Conservation (phyloP, 2,888 invertebrate species). For the Sclerodermus sp. region DNA sequence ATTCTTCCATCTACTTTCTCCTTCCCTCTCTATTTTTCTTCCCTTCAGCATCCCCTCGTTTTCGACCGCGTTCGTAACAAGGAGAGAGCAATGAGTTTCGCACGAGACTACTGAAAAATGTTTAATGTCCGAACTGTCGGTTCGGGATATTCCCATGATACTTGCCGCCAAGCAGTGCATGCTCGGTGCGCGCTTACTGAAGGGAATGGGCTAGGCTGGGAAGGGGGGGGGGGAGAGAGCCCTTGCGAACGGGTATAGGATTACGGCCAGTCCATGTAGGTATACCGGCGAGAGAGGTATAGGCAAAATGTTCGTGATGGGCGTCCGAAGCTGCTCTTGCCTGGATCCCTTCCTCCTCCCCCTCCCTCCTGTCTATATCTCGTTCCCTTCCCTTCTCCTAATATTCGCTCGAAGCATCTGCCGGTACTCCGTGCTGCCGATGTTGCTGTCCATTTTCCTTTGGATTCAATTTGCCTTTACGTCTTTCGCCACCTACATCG, state of each 20-base stretch:
- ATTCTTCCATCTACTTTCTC: no score
- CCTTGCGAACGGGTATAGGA: constrained; percentile 15
- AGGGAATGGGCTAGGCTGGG: no score
- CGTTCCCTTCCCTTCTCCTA: not conserved
- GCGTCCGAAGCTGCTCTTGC: not conserved
- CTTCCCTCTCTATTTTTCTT: not conserved
- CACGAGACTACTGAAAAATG: no score
- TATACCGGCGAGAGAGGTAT: not conserved
- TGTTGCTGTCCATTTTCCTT: no score
- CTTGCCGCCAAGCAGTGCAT: constrained; percentile 20
- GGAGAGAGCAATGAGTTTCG: no score
- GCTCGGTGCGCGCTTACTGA: not conserved
- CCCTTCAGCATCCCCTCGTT: no score
- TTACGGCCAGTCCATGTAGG: constrained; percentile 15
- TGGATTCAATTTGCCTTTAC: not conserved
- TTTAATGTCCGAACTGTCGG: constrained; percentile 14
- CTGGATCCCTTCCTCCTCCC: not conserved
- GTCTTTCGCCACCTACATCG: not conserved
- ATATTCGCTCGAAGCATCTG: not conserved
- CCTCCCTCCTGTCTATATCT: not conserved
- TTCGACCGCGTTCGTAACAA: no score
- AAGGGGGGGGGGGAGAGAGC: not conserved
- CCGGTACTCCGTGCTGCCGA: no score
- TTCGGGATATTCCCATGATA: constrained; percentile 20
- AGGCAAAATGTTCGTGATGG: not conserved